phyloP scores from a whole-genome alignment of 1,140 invertebrate genomes.

The Tetramorium alpestre region DNA sequence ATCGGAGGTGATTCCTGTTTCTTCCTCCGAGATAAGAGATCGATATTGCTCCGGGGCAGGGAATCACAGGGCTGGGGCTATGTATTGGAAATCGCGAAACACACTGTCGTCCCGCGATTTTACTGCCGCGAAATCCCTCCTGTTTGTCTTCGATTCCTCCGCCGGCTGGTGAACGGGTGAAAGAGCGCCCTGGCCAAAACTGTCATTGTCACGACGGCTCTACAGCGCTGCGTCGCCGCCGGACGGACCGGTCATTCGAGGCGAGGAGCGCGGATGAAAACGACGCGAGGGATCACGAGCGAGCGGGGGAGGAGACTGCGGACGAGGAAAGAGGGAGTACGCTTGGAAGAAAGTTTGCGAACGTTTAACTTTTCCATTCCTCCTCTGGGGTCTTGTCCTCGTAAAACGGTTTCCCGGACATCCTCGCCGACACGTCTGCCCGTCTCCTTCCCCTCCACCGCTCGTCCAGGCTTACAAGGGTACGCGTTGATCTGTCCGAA shows the following conservation, averaged over 20 bases:
- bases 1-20: background rate
- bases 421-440: background rate
- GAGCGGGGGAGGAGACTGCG: background rate
- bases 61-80: background rate
- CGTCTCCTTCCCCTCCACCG: background rate
- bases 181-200: background rate
- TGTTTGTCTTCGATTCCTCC: slow-evolving; percentile 28
- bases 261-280: slow-evolving; percentile 41
- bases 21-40: background rate
- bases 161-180: background rate
- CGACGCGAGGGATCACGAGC: slow-evolving; percentile 46
- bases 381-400: slow-evolving; percentile 15
- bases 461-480: slow-evolving; percentile 38
- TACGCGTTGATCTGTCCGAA: slow-evolving; percentile 19
- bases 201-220: background rate
- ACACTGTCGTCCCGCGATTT: slow-evolving; percentile 2
- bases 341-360: slow-evolving; percentile 45
- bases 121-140: background rate
- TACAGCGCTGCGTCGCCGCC: background rate
- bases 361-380: slow-evolving; percentile 65
- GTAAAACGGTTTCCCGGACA: slow-evolving; percentile 40
- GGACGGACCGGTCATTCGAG: background rate
- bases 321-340: slow-evolving; percentile 23
- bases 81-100: slow-evolving; percentile 22
- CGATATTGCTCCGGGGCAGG: background rate